Conservation (phyloP, 30 jellyfish, hydroid and myxozoan genomes). For the Sanderia malayensis region DNA sequence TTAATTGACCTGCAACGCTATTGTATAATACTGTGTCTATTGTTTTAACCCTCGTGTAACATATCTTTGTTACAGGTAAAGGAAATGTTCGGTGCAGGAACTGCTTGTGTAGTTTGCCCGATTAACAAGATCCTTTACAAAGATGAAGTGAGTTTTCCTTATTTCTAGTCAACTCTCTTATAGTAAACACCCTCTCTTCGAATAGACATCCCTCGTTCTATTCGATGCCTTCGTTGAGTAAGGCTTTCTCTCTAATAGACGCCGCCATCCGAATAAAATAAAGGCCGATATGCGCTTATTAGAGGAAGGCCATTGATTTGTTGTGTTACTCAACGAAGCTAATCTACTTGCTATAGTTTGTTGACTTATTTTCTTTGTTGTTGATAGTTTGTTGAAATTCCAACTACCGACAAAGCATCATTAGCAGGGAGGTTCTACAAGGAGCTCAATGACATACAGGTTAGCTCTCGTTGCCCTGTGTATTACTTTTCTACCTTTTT, state of each 20-base stretch:
- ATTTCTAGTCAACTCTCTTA: too few relatives aligned
- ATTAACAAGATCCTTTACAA: conserved; percentile 52
- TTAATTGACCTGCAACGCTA: not conserved
- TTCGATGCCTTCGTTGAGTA: too few relatives aligned
- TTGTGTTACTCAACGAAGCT: too few relatives aligned
- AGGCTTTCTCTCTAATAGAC: too few relatives aligned
- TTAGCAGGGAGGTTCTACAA: conserved; percentile 39
- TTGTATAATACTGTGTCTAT: too few relatives aligned
- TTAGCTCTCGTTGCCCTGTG: not conserved
- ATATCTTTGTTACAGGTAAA: conserved; percentile 38
- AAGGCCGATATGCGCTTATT: too few relatives aligned
- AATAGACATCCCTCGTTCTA: too few relatives aligned
- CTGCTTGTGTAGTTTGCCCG: conserved; percentile 87
- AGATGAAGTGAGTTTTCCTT: conserved; percentile 58
- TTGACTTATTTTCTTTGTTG: not conserved
- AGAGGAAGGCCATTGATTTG: too few relatives aligned
- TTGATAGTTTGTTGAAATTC: conserved; percentile 45
- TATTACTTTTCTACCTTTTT: not conserved
- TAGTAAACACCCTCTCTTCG: too few relatives aligned
- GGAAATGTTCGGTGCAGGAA: conserved; percentile 77
- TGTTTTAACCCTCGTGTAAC: too few relatives aligned
- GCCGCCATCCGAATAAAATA: too few relatives aligned
- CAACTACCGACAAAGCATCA: conserved; percentile 67
- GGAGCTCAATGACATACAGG: conserved; percentile 68
- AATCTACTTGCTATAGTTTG: not conserved